Base-by-base conservation (phyloP, 1,140 invertebrate species). In the Artemia franciscana region DNA sequence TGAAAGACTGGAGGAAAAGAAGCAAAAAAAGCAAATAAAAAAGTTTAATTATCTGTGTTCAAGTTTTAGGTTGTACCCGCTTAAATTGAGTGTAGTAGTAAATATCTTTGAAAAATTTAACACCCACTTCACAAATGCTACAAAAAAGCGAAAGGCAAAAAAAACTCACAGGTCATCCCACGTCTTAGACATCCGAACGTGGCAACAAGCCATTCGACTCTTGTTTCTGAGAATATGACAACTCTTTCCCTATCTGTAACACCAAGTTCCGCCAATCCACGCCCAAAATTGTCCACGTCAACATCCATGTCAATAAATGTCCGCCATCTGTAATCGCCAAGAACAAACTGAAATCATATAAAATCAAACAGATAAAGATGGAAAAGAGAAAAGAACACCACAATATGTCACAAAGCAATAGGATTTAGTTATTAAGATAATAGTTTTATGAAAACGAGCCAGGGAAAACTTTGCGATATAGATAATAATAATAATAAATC, bases 171-270 rank as follows among this genome's bases (percentile, higher is more conserved):
- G 66, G 87, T 82, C 71, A 91, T 84, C 71, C 87, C 91, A 72
- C 88, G 87, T 70, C 88, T 92, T 73, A 97, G 93, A 71, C 89
- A 86, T 57, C 88, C 88, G 69, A 95, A 86, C 4, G 91, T 87
- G 0, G 90, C 84, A 30, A 96, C 82, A 81, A 98, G 85, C 93
- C 94, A 99, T 77, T 98, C 93, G 24, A 85, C 85, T 65, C 93
- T 78, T 0, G 94, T 98, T 77, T 99, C 95, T 0, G 93, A 89
- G 75, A 96, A 98, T 67, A 99, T 87, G 18, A 90, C 86, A 63
- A 98, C 75, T 67, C 88, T 90, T 59, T 80, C 74, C 5, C 77
- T 77, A 5, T 57, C 27, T 5, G 30, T 60, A 15, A 68, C n/a
- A 5, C 77, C 80, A 30, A 76, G 63, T n/a, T 68, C 81, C 4